These are phyloP conservation scores for Atrina japonica DNA, from an alignment of 2,888 invertebrate genomes.

Conservation along the genomic window DNA sequence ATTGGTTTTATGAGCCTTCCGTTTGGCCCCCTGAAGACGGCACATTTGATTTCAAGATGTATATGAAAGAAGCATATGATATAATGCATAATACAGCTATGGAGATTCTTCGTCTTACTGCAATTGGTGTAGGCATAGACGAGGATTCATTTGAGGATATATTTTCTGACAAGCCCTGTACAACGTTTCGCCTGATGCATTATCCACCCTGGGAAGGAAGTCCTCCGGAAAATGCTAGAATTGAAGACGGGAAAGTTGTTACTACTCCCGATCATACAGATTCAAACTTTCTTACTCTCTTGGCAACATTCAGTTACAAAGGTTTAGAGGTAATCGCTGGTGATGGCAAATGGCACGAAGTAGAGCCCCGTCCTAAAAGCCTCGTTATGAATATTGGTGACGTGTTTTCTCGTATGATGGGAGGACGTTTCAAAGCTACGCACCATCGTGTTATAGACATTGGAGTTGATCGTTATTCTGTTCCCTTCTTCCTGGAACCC, in stretches of 20 bases:
- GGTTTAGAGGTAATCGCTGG: conserved; percentile 54
- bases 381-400: conserved; percentile 67
- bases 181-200: conserved; percentile 62
- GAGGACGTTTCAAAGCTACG: conserved; percentile 60
- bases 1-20: conserved; percentile 57
- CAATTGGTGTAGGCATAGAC: conserved; percentile 56
- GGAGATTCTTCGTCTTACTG: conserved; percentile 58
- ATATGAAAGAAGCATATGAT: conserved; percentile 48
- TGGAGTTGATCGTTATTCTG: conserved; percentile 54
- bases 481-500: conserved; percentile 65
- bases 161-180: conserved; percentile 56
- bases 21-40: conserved; percentile 59
- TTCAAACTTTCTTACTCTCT: conserved; percentile 59
- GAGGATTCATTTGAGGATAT: conserved; percentile 58
- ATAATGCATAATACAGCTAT: conserved; percentile 51
- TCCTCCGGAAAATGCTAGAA: conserved; percentile 47
- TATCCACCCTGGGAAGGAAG: conserved; percentile 58
- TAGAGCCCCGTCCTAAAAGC: conserved; percentile 57
- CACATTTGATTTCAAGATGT: conserved; percentile 50
- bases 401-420: conserved; percentile 62
- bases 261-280: conserved; percentile 64
- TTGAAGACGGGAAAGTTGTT: conserved; percentile 54
- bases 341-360: conserved; percentile 55
- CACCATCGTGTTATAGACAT: conserved; percentile 62
- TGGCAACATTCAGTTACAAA: conserved; percentile 55